These are phyloP conservation scores for Callaeas wilsoni DNA, from an alignment of 2,113 vertebrate genomes.

Conservation along the genomic window DNA sequence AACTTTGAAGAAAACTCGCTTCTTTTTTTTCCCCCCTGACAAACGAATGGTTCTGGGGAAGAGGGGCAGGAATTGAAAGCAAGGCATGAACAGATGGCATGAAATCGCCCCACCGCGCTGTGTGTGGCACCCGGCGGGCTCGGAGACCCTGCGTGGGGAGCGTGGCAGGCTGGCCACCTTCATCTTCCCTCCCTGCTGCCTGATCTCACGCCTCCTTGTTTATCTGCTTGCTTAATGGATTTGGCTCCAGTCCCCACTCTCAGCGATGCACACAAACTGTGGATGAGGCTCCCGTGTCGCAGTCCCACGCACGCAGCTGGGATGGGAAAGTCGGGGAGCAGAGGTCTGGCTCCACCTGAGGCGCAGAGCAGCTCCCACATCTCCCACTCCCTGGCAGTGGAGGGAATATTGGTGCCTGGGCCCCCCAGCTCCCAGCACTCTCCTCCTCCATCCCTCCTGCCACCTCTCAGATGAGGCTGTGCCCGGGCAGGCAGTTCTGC, in stretches of 20 bases:
- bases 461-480: neutral
- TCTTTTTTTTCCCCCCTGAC: rapidly evolving
- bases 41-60: neutral
- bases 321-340: neutral
- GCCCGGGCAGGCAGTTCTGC: neutral
- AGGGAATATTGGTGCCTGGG: rapidly evolving
- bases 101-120: neutral
- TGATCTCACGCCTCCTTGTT: neutral
- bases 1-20: neutral
- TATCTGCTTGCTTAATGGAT: neutral
- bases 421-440: neutral
- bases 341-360: neutral
- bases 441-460: neutral
- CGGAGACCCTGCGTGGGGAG: neutral
- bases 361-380: neutral
- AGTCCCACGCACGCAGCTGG: neutral
- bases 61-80: neutral
- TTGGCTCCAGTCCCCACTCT: neutral
- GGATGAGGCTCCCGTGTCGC: neutral
- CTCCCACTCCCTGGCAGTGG: neutral
- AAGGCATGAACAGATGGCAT: neutral
- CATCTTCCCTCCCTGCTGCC: neutral
- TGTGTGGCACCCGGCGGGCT: neutral
- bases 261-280: neutral
- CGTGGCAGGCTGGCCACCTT: neutral